Percentiles rank a stretch among this genome's conserved stretches.
Conservation (phyloP, 2,113 vertebrate genomes). For the Perca fluviatilis region DNA sequence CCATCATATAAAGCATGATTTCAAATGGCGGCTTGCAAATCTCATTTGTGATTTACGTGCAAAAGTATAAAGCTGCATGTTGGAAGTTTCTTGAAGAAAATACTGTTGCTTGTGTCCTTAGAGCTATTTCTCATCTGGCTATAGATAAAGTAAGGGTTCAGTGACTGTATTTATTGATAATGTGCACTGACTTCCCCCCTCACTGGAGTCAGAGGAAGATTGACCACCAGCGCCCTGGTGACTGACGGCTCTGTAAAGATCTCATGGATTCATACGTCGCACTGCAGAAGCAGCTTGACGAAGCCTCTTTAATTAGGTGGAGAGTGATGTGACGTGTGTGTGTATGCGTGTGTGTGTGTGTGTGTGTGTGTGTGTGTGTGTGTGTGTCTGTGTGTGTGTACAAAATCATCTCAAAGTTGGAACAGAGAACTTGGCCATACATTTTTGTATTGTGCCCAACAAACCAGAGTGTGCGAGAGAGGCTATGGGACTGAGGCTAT, state of each 20-base stretch:
- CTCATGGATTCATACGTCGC: conserved; percentile 1
- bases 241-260: conserved; percentile 30
- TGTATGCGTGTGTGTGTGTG: background rate
- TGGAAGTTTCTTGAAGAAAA: background rate
- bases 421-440: background rate
- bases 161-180: conserved; percentile 30
- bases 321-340: background rate
- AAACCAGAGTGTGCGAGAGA: background rate
- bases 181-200: conserved; percentile 25
- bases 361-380: background rate
- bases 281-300: conserved; percentile 14
- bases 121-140: background rate
- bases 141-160: background rate
- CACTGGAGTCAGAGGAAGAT: conserved; percentile 17
- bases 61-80: background rate
- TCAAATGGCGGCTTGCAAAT: background rate
- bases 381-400: background rate
- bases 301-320: conserved; percentile 34
- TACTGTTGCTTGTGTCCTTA: background rate
- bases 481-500: background rate
- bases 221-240: background rate
- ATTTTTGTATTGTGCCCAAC: background rate
- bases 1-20: background rate
- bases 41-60: background rate
- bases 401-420: background rate